A percentile compares a stretch with the other conserved stretches of the same genome.
phyloP scores from a whole-genome alignment of 2,797 vertebrate genomes.

The Notolabrus celidotus region DNA sequence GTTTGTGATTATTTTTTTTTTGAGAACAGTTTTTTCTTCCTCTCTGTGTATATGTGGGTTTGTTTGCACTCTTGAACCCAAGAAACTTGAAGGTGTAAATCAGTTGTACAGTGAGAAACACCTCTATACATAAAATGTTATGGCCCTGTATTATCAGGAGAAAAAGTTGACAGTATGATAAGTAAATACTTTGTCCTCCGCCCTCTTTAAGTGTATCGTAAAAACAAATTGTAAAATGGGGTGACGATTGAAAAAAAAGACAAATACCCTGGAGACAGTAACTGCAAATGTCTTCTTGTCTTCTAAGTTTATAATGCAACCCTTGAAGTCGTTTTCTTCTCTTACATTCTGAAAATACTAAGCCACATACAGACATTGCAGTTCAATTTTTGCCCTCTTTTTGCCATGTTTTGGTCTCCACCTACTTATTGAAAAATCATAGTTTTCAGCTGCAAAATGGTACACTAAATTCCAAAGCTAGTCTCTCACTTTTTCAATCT shows the following conservation, averaged over 20 bases:
- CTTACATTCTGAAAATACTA: too few relatives aligned
- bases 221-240: slow-evolving; percentile 12
- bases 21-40: background rate
- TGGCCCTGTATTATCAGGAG: slow-evolving; percentile 10
- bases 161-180: slow-evolving; percentile 7
- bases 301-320: background rate
- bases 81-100: slow-evolving; percentile 12
- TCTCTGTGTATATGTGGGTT: slow-evolving; percentile 6
- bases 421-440: too few relatives aligned
- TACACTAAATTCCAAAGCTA: too few relatives aligned
- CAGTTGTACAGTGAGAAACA: slow-evolving; percentile 8
- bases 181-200: slow-evolving; percentile 9
- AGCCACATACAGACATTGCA: too few relatives aligned
- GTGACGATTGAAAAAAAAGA: background rate
- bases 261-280: background rate
- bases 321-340: too few relatives aligned
- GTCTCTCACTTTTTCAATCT: too few relatives aligned
- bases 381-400: background rate
- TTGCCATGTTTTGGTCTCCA: background rate
- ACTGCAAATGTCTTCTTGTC: background rate
- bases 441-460: too few relatives aligned
- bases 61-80: slow-evolving; percentile 5
- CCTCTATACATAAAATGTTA: slow-evolving; percentile 20
- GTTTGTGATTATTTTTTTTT: slow-evolving; percentile 18
- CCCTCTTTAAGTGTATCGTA: slow-evolving; percentile 9